Conservation (phyloP, 2,797 vertebrate species). For the Spinus pinus region DNA sequence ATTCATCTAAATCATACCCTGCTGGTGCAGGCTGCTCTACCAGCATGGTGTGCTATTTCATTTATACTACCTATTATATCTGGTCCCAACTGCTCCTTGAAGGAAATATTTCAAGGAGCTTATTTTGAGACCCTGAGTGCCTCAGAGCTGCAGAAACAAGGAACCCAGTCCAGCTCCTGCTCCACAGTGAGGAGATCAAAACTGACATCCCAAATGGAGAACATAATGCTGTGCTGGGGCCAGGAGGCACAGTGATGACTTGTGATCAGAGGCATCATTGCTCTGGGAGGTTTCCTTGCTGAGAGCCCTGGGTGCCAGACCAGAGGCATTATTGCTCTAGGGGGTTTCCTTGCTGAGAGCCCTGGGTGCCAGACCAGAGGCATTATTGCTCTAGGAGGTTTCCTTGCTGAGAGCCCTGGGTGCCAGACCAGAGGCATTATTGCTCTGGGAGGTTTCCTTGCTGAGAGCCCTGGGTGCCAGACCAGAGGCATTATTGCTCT, state of each 20-base stretch:
- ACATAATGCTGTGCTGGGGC: background rate
- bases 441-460: background rate
- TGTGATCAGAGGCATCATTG: background rate
- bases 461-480: too few relatives aligned
- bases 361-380: background rate
- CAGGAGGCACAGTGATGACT: background rate
- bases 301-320: too few relatives aligned
- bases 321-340: too few relatives aligned
- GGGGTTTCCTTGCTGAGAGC: background rate
- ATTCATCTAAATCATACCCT: background rate
- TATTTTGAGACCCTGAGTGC: background rate
- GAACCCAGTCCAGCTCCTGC: background rate
- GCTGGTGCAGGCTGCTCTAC: background rate
- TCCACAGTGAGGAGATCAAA: background rate
- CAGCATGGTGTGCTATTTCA: background rate
- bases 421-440: too few relatives aligned
- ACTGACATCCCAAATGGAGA: slow-evolving; percentile 6
- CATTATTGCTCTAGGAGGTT: background rate
- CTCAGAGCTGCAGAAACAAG: background rate
- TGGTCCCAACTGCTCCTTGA: background rate
- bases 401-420: too few relatives aligned
- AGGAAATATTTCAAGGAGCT: background rate
- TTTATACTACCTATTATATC: background rate
- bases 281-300: background rate
- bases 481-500: background rate